A percentile compares a stretch with the other conserved stretches of the same genome.
These are phyloP conservation scores for Cetonia aurata DNA, from an alignment of 2,888 invertebrate genomes.

Conservation along the genomic window DNA sequence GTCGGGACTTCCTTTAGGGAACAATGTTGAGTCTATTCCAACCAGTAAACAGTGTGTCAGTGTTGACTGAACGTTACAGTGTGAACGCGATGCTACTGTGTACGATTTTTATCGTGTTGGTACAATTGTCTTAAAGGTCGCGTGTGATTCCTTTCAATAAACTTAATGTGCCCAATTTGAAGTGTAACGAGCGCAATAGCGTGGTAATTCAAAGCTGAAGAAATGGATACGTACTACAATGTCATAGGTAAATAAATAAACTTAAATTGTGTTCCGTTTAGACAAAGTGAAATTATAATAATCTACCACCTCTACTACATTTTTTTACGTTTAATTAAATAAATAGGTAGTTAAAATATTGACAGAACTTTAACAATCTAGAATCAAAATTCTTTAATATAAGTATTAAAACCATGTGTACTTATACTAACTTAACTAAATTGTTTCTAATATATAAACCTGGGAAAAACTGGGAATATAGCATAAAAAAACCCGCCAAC, in stretches of 20 bases:
- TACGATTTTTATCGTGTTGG: slow-evolving; percentile 32
- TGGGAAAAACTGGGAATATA: background rate
- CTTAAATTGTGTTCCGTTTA: background rate
- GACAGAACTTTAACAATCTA: no score
- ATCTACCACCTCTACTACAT: background rate
- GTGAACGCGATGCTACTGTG: slow-evolving; percentile 27
- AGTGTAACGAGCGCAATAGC: slow-evolving; percentile 13
- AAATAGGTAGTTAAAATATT: background rate
- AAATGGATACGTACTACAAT: slow-evolving; percentile 17
- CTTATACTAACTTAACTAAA: no score
- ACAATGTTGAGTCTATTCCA: slow-evolving; percentile 49
- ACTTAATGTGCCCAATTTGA: slow-evolving; percentile 24
- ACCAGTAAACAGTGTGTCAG: slow-evolving; percentile 43
- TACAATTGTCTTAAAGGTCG: slow-evolving; percentile 31
- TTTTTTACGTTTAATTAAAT: background rate
- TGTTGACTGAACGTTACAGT: slow-evolving; percentile 39
- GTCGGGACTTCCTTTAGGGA: slow-evolving; percentile 55
- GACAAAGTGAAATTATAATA: background rate
- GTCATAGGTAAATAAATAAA: slow-evolving; percentile 14
- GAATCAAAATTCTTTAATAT: no score
- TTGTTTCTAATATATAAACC: background rate
- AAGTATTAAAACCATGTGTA: no score
- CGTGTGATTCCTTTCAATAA: background rate
- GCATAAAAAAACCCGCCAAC: no score
- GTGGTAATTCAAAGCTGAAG: background rate